Percentiles rank a stretch among this genome's conserved stretches.
Evolutionary conservation across 2,888 invertebrate genomes (phyloP).

Genomic region (Drosophila tanythrix): DNA sequence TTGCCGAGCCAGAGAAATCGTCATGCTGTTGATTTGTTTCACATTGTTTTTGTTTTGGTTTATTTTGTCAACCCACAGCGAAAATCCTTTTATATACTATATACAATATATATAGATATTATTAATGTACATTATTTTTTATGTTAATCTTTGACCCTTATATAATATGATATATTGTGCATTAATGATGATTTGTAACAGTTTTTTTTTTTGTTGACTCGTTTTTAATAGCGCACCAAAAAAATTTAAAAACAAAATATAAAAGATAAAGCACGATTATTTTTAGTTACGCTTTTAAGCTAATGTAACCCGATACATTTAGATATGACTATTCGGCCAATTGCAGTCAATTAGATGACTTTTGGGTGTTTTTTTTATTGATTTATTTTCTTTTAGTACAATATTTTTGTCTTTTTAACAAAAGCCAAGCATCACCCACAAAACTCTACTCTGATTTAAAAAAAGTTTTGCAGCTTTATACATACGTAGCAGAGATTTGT

Average conservation of each 20-base stretch:
- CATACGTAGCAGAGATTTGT: constrained; percentile 44
- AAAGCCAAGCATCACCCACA: constrained; percentile 41
- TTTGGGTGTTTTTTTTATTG: constrained; percentile 26
- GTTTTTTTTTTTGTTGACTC: constrained; percentile 43
- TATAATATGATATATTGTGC: constrained; percentile 4
- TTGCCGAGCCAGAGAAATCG: constrained; percentile 95
- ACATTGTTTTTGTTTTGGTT: constrained; percentile 15
- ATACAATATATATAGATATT: constrained; percentile 17
- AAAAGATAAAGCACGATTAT: constrained; percentile 32
- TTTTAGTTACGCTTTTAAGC: constrained; percentile 59
- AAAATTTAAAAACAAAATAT: constrained; percentile 22
- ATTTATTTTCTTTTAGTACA: not conserved
- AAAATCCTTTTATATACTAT: constrained; percentile 6
- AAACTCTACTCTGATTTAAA: constrained; percentile 18
- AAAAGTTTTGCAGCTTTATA: constrained; percentile 42
- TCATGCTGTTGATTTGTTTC: constrained; percentile 91
- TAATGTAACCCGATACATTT: constrained; percentile 23
- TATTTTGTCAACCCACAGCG: constrained; percentile 10
- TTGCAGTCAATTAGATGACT: constrained; percentile 57
- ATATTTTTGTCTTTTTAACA: not conserved
- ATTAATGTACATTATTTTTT: constrained; percentile 10
- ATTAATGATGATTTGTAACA: constrained; percentile 15
- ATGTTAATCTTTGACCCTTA: constrained; percentile 16
- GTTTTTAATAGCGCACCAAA: constrained; percentile 59
- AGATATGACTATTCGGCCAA: constrained; percentile 36